Conservation (phyloP, 2,797 vertebrate genomes). For the Etheostoma nigrum region DNA sequence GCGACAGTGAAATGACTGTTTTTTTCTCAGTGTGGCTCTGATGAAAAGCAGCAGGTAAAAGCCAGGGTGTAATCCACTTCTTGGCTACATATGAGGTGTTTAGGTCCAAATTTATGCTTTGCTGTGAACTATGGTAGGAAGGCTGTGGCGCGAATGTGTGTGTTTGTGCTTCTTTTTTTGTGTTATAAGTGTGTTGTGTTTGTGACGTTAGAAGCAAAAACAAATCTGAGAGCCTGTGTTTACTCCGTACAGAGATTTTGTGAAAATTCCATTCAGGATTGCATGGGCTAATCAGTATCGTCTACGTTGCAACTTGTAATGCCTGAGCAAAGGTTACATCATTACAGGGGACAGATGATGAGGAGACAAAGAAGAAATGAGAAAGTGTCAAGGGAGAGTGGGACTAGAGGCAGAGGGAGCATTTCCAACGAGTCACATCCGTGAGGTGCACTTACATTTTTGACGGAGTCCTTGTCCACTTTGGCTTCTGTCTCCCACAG, state of each 20-base stretch:
- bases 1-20: slow-evolving; percentile 58
- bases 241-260: slow-evolving; percentile 65
- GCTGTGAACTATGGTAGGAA: slow-evolving; percentile 57
- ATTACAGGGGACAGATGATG: slow-evolving; percentile 75
- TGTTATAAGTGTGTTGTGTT: neutral
- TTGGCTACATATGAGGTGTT: slow-evolving; percentile 63
- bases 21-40: slow-evolving; percentile 70
- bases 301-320: slow-evolving; percentile 72
- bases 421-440: slow-evolving; percentile 29
- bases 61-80: slow-evolving; percentile 33
- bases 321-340: slow-evolving; percentile 83
- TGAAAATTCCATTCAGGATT: slow-evolving; percentile 85
- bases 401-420: slow-evolving; percentile 43
- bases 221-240: slow-evolving; percentile 63
- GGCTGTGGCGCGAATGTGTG: slow-evolving; percentile 1
- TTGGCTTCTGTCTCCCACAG: slow-evolving; percentile 98
- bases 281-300: slow-evolving; percentile 76
- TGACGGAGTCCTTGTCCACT: slow-evolving; percentile 94
- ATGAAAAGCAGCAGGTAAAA: slow-evolving; percentile 77
- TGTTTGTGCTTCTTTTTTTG: slow-evolving; percentile 10
- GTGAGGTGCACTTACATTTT: slow-evolving; percentile 90
- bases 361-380: slow-evolving; percentile 53
- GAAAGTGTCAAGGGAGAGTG: slow-evolving; percentile 55
- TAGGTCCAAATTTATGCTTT: slow-evolving; percentile 51
- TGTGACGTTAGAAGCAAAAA: slow-evolving; percentile 47